Base-by-base conservation (phyloP, 2,888 invertebrate genomes). In the Drosophila mayaguana region DNA sequence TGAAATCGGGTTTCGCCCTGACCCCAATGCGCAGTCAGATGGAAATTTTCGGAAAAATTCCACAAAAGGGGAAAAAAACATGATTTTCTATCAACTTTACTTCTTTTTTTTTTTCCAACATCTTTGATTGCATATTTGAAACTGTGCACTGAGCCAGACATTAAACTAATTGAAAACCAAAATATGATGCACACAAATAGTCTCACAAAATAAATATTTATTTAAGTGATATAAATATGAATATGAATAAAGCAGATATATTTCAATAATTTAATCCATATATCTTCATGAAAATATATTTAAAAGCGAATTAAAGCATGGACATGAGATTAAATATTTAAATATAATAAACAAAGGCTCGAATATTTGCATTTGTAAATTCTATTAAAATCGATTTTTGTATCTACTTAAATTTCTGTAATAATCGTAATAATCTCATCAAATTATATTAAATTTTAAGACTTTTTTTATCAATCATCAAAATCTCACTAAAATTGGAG, bases 21-120 rank as follows among this genome's bases (percentile, higher is more conserved):
- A 76, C 76, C 78, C 68, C 59, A 65, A 65, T 72, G 50, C 43
- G 38, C 71, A 72, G 25, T 51, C 55, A 55, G 36, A 34, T 74
- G 81, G 64, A 83, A 83, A 20, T 57, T 73, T 73, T 67, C 18
- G 0, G 28, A 22, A 25, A 59, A 63, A 59, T 28, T 34, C 34
- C 6, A 43, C 16, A 50, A 61, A 57, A 50, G 4, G 18, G 18
- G 40, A 45, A 11, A 61, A 20, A 48, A 48, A 45, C 34, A 36
- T 40, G n/a, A 12, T 46, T 43, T 9, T 28, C 20, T 5, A 46
- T 34, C 28, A 43, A 51, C 18, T 45, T 36, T 1, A 18, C 16
- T 12, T 22, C 38, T 42, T 25, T 63, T 55, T 50, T 59, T 42
- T 60, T 45, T 28, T 28, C 7, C 28, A 34, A 22, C 34, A 38